Evolutionary conservation across 2,888 invertebrate species (phyloP).

Genomic region (Halictus quadricinctus): DNA sequence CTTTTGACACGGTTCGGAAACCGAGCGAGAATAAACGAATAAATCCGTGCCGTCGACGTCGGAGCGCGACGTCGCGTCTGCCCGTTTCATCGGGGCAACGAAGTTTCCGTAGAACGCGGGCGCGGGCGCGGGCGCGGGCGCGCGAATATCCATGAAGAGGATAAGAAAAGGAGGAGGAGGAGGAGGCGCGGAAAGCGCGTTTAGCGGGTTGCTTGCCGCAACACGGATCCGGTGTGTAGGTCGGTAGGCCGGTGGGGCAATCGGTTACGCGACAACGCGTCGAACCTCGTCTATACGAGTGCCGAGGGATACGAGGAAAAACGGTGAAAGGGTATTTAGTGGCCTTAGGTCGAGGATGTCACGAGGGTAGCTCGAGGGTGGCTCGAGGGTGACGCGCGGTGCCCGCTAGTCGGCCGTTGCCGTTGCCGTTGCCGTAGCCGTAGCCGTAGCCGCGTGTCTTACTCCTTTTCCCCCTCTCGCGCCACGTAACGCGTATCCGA

Average conservation of each 20-base stretch:
- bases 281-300: background rate
- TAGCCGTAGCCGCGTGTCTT: slow-evolving; percentile 48
- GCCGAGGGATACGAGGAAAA: slow-evolving; percentile 17
- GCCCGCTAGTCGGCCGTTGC: slow-evolving; percentile 44
- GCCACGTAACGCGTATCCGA: slow-evolving; percentile 63
- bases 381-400: slow-evolving; percentile 1
- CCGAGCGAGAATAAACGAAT: slow-evolving; percentile 50
- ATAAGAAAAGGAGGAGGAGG: background rate
- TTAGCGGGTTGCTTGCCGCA: background rate
- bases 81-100: background rate
- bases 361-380: slow-evolving; percentile 4
- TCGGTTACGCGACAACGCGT: slow-evolving; percentile 19
- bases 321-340: slow-evolving; percentile 23
- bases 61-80: background rate
- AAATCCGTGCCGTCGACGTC: slow-evolving; percentile 21
- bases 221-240: slow-evolving; percentile 16
- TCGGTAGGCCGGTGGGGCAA: slow-evolving; percentile 41
- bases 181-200: background rate
- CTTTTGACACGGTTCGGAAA: slow-evolving; percentile 45
- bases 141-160: background rate
- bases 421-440: background rate
- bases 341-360: slow-evolving; percentile 17
- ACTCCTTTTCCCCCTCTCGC: slow-evolving; percentile 16
- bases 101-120: background rate
- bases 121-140: background rate